Evolutionary conservation across 2,113 vertebrate species (phyloP), one percentile per base, ranked within the genome.

Genomic region (Arenaria interpres): DNA sequence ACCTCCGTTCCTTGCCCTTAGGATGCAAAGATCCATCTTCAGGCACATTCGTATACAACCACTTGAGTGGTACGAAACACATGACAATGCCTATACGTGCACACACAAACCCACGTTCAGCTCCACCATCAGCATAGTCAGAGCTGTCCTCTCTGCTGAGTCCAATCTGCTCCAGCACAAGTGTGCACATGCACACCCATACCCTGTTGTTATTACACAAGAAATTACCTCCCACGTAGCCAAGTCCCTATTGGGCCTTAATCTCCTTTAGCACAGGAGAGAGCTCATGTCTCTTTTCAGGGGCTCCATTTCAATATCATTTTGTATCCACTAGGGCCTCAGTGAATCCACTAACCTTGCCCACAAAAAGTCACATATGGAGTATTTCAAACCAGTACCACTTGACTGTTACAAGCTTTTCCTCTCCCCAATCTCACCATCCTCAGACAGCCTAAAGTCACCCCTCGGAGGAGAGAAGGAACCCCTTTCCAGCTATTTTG

Each of bases 101-200:
- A 43, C 53, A n/a, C 12, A 24, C n/a, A 78, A 53, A 63, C n/a
- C 33, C 27, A 12, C 0, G 1, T 39, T 54, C 1, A 1, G 3
- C 71, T 62, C 41, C 60, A 63, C 21, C 37, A 25, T 7, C 37
- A 23, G 43, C 8, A 20, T 46, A 46, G 43, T 33, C 54, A 25
- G 11, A 24, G 60, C 33, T 59, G 19, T 22, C 27, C 23, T 35
- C 20, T 0, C 43, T 51, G 33, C 50, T 9, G 30, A 41, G 45
- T 37, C 37, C 25, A 39, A 12, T 28, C 60, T 69, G 48, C 60
- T 78, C 50, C 66, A 57, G n/a, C 30, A 21, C 0, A 2, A 72
- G 45, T 23, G 66, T 57, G 57, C 51, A 59, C 14, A 15, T 20
- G 51, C 57, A 19, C 24, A 39, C 5, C 4, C 10, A 5, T n/a